phyloP scores from a whole-genome alignment of 2,888 invertebrate genomes.

The Sinotaia quadrata region DNA sequence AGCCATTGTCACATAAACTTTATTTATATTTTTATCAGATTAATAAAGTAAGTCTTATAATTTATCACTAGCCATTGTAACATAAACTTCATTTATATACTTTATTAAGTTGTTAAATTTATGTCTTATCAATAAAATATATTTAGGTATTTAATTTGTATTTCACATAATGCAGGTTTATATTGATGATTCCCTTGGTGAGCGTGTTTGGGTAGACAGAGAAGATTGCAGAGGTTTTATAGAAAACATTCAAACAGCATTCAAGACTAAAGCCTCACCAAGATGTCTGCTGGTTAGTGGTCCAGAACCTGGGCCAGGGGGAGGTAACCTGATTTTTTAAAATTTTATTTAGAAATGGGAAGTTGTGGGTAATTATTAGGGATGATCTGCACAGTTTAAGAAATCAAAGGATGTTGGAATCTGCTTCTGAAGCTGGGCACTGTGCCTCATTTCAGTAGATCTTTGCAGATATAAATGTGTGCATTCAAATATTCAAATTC shows the following conservation, averaged over 20 bases:
- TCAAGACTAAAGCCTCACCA: constrained; percentile 84
- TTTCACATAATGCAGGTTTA: constrained; percentile 79
- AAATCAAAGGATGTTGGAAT: no score
- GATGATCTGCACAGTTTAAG: no score
- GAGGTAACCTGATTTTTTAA: background rate
- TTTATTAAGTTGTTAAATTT: background rate
- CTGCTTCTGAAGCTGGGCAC: no score
- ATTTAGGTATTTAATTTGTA: background rate
- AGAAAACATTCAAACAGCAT: constrained; percentile 90
- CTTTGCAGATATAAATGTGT: background rate
- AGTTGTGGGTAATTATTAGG: no score
- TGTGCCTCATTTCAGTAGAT: background rate
- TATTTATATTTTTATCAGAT: no score
- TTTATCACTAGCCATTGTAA: no score
- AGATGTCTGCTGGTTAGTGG: constrained; percentile 74
- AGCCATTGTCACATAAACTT: no score
- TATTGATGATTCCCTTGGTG: constrained; percentile 94
- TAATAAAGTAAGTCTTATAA: no score
- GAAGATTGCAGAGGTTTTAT: constrained; percentile 91
- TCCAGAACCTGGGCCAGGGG: background rate
- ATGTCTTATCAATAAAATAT: background rate
- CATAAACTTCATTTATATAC: no score
- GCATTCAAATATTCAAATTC: background rate
- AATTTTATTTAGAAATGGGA: background rate
- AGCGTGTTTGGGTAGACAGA: constrained; percentile 94